Base-by-base conservation (phyloP, 2,888 invertebrate species). In the Syrista parreyssii region DNA sequence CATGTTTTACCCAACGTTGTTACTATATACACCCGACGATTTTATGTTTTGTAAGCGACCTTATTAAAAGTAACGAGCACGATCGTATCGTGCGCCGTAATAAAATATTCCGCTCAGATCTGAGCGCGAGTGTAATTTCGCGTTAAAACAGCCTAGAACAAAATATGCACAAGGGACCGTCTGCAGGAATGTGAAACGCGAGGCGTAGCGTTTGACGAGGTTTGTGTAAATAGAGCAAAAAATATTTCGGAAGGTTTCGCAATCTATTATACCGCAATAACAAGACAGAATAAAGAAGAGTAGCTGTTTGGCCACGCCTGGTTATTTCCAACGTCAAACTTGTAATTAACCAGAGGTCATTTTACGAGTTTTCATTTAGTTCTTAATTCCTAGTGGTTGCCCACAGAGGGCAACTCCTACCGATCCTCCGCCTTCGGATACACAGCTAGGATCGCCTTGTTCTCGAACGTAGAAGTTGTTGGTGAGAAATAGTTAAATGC, bases 21-120 rank as follows among this genome's bases (percentile, higher is more conserved):
- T 84, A 84, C 85, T 85, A 81, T 83, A 55, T 55, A 55, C 55
- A 77, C 79, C 69, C 23, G 55, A 74, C 74, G 73, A 87, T 86
- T 88, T 88, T 84, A 86, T 84, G 85, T 79, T 82, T 79, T 76
- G 85, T 82, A 80, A 84, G 84, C 85, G 84, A 86, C 85, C 87
- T 88, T 86, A 88, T 88, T 87, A 87, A 87, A 86, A 84, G 84
- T 87, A 88, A 88, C 85, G 85, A 88, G 86, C 85, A 82, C 81
- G 84, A 86, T 84, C 78, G 79, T 80, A 82, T 81, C 82, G 78
- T 79, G 76, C 75, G 77, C 78, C 75, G 85, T 84, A 83, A 85
- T 87, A 86, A 88, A 88, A 86, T 86, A 86, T 83, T 83, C 82
- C 80, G 76, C 79, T 71, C 68, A 78, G 79, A 80, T 74, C 55